Conservation (phyloP, 2,113 vertebrate species). For the Hydropotes inermis region DNA sequence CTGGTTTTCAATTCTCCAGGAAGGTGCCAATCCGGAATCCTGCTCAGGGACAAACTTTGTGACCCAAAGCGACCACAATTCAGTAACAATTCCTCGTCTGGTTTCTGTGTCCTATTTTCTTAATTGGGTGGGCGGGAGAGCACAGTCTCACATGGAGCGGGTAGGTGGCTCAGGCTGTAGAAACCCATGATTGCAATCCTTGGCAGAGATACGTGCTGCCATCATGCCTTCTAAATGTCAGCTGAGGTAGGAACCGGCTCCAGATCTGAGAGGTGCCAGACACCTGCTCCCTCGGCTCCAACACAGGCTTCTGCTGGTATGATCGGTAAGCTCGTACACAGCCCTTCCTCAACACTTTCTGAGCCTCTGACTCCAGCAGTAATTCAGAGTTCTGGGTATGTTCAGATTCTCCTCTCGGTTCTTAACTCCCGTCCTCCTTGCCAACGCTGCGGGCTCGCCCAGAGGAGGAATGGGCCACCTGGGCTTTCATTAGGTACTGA, state of each 20-base stretch:
- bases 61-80: constrained; percentile 68
- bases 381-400: constrained; percentile 29
- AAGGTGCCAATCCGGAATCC: constrained; percentile 52
- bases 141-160: constrained; percentile 77
- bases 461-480: constrained; percentile 40
- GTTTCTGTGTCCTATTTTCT: constrained; percentile 75
- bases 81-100: constrained; percentile 75
- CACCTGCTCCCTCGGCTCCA: constrained; percentile 81
- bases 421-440: not conserved
- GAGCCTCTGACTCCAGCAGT: constrained; percentile 39
- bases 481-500: constrained; percentile 47
- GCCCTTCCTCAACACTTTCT: constrained; percentile 50
- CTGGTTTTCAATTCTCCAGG: constrained; percentile 7
- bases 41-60: constrained; percentile 73
- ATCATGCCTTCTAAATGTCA: constrained; percentile 84
- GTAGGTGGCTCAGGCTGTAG: constrained; percentile 77
- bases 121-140: constrained; percentile 78
- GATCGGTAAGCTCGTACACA: constrained; percentile 55
- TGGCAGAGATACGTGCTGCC: constrained; percentile 76
- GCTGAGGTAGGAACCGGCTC: constrained; percentile 74
- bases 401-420: not conserved
- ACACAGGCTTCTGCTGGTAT: constrained; percentile 73
- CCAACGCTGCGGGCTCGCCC: not conserved
- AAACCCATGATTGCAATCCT: constrained; percentile 75
- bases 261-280: constrained; percentile 79